Evolutionary conservation across 2,797 vertebrate species (phyloP).

Genomic region (Rhinogobio ventralis): DNA sequence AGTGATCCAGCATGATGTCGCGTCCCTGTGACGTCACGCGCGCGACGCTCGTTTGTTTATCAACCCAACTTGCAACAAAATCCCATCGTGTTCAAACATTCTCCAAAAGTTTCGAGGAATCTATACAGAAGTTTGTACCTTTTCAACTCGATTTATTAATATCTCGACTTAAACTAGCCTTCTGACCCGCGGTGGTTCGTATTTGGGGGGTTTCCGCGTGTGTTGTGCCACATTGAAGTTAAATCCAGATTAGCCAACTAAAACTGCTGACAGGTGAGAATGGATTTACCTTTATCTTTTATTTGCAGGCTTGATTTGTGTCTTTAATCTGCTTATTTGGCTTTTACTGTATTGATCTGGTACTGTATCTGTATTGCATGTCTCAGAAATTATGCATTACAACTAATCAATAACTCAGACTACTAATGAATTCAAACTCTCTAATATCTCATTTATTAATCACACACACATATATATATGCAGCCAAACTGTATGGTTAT

Average conservation of each 20-base stretch:
- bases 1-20: constrained; percentile 7
- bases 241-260: constrained; percentile 14
- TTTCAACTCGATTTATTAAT: background rate
- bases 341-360: background rate
- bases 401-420: background rate
- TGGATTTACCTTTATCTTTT: background rate
- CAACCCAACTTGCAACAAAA: constrained; percentile 27
- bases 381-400: background rate
- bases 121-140: background rate
- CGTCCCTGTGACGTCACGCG: constrained; percentile 10
- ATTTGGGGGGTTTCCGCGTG: constrained; percentile 16
- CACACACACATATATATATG: background rate
- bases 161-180: background rate
- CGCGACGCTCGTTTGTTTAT: constrained; percentile 47
- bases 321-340: too few species aligned
- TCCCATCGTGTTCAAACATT: constrained; percentile 5
- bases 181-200: background rate
- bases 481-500: background rate
- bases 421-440: background rate
- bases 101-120: constrained; percentile 13
- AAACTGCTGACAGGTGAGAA: constrained; percentile 40
- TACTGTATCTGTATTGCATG: background rate
- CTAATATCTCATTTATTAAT: background rate
- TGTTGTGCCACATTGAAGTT: constrained; percentile 9
- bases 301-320: background rate